phyloP scores from a whole-genome alignment of 2,113 vertebrate genomes.

The Callithrix jacchus region DNA sequence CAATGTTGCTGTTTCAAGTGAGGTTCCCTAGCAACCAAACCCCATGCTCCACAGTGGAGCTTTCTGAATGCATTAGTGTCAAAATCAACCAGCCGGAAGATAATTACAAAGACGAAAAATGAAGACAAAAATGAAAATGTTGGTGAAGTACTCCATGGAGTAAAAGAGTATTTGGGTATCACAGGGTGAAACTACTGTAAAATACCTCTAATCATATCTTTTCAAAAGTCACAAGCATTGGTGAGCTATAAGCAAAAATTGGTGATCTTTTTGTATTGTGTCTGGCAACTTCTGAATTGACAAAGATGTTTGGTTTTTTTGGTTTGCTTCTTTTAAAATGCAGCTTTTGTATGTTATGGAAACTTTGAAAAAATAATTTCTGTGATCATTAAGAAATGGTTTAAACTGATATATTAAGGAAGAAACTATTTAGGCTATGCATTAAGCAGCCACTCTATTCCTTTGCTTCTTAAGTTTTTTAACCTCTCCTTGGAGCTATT shows the following conservation, averaged over 20 bases:
- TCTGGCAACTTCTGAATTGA: neutral
- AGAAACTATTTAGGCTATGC: neutral
- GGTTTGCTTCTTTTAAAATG: neutral
- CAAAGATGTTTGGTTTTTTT: neutral
- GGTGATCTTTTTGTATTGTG: neutral
- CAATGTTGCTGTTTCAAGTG: neutral
- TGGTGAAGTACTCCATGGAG: neutral
- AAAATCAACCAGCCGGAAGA: neutral
- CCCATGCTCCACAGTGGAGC: neutral
- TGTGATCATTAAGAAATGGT: neutral
- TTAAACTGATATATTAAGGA: neutral
- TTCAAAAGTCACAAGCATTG: neutral
- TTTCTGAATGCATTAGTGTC: neutral
- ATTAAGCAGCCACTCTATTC: neutral
- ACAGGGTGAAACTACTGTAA: neutral
- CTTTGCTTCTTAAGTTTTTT: neutral
- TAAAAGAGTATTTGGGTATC: neutral
- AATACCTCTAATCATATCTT: neutral
- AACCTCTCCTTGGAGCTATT: neutral
- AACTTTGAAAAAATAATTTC: neutral
- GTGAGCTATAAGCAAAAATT: neutral
- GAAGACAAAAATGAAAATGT: constrained; percentile 49
- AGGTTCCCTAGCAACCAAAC: constrained; percentile 62
- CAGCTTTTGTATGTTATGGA: neutral
- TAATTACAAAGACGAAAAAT: constrained; percentile 45